Evolutionary conservation across 2,113 vertebrate species (phyloP).

Genomic region (Peucedramus taeniatus): DNA sequence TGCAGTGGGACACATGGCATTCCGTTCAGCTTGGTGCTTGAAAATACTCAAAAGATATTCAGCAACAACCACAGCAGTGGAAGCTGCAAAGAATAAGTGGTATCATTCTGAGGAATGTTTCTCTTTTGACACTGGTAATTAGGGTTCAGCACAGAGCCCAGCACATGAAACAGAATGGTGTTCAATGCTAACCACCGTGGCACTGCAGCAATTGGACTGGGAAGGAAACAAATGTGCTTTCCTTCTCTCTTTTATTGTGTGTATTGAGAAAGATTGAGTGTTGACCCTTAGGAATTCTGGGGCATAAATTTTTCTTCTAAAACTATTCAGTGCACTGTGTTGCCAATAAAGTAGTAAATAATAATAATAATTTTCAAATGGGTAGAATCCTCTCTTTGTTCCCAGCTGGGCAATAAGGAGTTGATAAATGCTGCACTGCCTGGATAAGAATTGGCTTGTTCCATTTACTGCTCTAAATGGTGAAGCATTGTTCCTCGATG

Average conservation of each 20-base stretch:
- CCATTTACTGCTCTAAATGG: constrained; percentile 34
- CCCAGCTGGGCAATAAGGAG: constrained; percentile 34
- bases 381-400: constrained; percentile 28
- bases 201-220: background rate
- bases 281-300: constrained; percentile 38
- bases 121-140: background rate
- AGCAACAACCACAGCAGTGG: background rate
- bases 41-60: background rate
- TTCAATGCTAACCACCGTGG: background rate
- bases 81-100: background rate
- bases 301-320: constrained; percentile 23
- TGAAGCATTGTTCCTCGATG: constrained; percentile 41
- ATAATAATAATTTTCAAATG: constrained; percentile 61
- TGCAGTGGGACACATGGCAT: background rate
- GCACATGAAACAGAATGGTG: background rate
- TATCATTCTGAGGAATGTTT: background rate
- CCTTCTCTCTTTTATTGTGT: constrained; percentile 21
- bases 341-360: constrained; percentile 51
- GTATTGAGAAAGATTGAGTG: constrained; percentile 6
- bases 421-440: constrained; percentile 33
- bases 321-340: constrained; percentile 7
- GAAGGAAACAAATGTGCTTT: constrained; percentile 20
- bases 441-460: constrained; percentile 39
- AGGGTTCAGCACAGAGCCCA: background rate
- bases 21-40: background rate